Evolutionary conservation across 2,113 vertebrate genomes (phyloP).

Genomic region (Scomber colias): DNA sequence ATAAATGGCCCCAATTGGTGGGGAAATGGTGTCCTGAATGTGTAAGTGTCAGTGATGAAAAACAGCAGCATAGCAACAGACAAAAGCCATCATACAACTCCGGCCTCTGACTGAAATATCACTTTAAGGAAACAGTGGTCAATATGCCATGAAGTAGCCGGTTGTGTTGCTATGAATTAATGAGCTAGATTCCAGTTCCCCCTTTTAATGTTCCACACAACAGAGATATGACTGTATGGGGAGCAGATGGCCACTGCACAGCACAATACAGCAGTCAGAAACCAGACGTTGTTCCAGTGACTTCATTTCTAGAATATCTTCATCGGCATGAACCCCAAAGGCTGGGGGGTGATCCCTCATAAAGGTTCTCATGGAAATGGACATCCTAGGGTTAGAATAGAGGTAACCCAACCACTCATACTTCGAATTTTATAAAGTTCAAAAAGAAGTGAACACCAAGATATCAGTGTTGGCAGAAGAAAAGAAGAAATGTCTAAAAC

Average conservation of each 20-base stretch:
- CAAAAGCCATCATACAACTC: constrained; percentile 76
- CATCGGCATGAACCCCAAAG: constrained; percentile 50
- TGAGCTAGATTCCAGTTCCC: constrained; percentile 66
- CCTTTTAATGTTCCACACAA: constrained; percentile 63
- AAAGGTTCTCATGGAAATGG: constrained; percentile 25
- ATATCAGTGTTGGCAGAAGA: constrained; percentile 44
- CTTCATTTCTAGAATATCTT: constrained; percentile 75
- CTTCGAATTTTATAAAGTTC: constrained; percentile 38
- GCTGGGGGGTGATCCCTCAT: constrained; percentile 28
- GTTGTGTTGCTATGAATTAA: constrained; percentile 72
- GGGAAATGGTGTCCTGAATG: constrained; percentile 55
- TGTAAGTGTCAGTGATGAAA: constrained; percentile 62
- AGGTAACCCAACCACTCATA: constrained; percentile 58
- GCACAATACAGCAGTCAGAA: constrained; percentile 80
- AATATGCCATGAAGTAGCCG: constrained; percentile 62
- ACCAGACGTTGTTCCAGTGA: constrained; percentile 63
- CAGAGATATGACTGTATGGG: constrained; percentile 76
- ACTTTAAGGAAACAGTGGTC: constrained; percentile 63
- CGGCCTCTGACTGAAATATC: constrained; percentile 60
- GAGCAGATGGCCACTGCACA: constrained; percentile 73
- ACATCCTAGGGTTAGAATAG: constrained; percentile 41
- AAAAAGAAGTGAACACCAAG: constrained; percentile 35
- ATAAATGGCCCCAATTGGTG: constrained; percentile 53
- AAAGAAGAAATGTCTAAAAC: constrained; percentile 27
- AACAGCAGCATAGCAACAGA: constrained; percentile 66